These are phyloP conservation scores for Reticulitermes lucifugus DNA, from an alignment of 2,888 invertebrate species.

Conservation along the genomic window DNA sequence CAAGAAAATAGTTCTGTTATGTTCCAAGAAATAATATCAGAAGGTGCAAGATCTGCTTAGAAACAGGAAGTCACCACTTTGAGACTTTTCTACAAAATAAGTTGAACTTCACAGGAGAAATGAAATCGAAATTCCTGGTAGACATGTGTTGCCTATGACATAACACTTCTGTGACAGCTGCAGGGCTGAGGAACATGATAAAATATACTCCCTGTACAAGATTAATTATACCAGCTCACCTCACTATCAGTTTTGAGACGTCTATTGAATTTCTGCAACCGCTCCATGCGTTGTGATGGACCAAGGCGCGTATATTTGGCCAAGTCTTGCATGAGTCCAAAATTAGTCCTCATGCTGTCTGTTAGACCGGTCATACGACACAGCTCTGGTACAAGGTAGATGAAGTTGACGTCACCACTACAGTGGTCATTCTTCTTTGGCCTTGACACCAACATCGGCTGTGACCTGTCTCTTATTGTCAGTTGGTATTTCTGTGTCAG, in stretches of 20 bases:
- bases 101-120: slow-evolving; percentile 18
- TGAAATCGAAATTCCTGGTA: too few relatives aligned
- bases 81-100: too few relatives aligned
- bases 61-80: too few relatives aligned
- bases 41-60: too few relatives aligned
- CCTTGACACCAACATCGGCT: slow-evolving; percentile 84
- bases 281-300: slow-evolving; percentile 75
- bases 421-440: slow-evolving; percentile 78
- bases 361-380: slow-evolving; percentile 86
- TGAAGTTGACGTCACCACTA: slow-evolving; percentile 74
- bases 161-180: background rate
- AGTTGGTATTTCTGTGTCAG: slow-evolving; percentile 69
- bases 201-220: background rate
- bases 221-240: slow-evolving; percentile 55
- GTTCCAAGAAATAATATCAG: too few relatives aligned
- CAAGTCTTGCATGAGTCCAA: slow-evolving; percentile 76
- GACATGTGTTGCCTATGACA: background rate
- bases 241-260: slow-evolving; percentile 67
- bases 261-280: slow-evolving; percentile 74
- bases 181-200: background rate
- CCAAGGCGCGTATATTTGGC: slow-evolving; percentile 79
- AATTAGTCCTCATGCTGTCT: slow-evolving; percentile 73
- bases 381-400: slow-evolving; percentile 86
- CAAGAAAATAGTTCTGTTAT: too few relatives aligned
- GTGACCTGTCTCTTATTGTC: slow-evolving; percentile 70